Percentiles rank a stretch among this genome's conserved stretches.
These are phyloP conservation scores for Bubalus kerabau DNA, from an alignment of 2,113 vertebrate genomes.

Conservation along the genomic window DNA sequence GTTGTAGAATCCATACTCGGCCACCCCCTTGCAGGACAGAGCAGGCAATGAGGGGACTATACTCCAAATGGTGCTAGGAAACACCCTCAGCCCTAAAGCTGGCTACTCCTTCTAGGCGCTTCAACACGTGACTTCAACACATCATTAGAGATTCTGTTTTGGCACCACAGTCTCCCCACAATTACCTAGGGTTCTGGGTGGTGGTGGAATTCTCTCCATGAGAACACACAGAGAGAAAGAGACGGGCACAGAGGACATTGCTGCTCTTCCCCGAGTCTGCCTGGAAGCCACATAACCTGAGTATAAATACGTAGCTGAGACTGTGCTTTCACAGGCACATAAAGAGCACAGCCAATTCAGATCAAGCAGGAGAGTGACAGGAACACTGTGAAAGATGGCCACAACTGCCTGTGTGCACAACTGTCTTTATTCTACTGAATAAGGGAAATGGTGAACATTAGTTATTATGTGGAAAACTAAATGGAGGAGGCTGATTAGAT, in stretches of 20 bases:
- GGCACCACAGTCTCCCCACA: not conserved
- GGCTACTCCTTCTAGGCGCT: not conserved
- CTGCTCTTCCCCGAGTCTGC: not conserved
- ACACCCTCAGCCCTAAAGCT: not conserved
- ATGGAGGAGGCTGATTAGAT: not conserved
- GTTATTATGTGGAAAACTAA: not conserved
- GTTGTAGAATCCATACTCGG: not conserved
- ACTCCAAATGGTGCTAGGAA: not conserved
- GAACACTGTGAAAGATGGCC: not conserved
- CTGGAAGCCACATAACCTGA: not conserved
- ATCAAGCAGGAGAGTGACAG: rapidly evolving
- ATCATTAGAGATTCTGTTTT: not conserved
- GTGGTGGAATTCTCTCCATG: not conserved
- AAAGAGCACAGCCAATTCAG: not conserved
- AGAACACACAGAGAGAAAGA: not conserved
- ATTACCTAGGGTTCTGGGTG: not conserved
- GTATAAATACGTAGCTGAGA: not conserved
- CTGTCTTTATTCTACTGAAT: too few relatives aligned
- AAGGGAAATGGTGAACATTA: not conserved
- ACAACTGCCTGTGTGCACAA: rapidly evolving
- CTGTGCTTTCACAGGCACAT: not conserved
- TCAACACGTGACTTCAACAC: too few relatives aligned
- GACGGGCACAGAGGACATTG: not conserved
- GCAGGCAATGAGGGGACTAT: not conserved
- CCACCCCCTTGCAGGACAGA: not conserved